phyloP scores from a whole-genome alignment of 2,888 invertebrate species.

The Oscheius onirici region DNA sequence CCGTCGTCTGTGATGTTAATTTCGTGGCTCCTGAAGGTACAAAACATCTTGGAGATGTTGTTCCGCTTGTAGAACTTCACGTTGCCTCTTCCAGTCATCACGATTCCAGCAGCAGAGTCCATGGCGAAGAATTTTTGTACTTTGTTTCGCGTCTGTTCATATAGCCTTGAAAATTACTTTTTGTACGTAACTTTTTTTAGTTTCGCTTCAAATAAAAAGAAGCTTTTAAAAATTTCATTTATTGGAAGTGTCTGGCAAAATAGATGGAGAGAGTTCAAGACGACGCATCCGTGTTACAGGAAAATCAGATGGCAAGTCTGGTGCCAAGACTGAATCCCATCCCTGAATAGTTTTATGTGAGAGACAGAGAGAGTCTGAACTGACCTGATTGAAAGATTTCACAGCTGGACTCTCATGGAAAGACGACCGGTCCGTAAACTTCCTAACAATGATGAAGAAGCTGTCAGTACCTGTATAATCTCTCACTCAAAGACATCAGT shows the following conservation, averaged over 20 bases:
- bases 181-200: too few relatives aligned
- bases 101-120: background rate
- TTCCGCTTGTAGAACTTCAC: too few relatives aligned
- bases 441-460: background rate
- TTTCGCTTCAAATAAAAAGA: too few relatives aligned
- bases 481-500: background rate
- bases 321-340: background rate
- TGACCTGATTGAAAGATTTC: constrained; percentile 3
- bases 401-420: constrained; percentile 12
- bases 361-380: background rate
- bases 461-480: background rate
- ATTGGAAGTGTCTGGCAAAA: too few relatives aligned
- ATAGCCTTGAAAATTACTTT: too few relatives aligned
- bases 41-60: background rate
- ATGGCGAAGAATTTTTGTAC: background rate
- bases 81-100: too few relatives aligned
- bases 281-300: constrained; percentile 1
- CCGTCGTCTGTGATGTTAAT: background rate
- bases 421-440: constrained; percentile 6
- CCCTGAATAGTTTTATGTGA: background rate
- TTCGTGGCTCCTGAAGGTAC: background rate
- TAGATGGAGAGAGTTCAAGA: constrained; percentile 1
- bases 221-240: too few relatives aligned
- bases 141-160: background rate
- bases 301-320: constrained; percentile 9